Evolutionary conservation across 2,797 vertebrate species (phyloP).

Genomic region (Scolopax bukidnonensis): DNA sequence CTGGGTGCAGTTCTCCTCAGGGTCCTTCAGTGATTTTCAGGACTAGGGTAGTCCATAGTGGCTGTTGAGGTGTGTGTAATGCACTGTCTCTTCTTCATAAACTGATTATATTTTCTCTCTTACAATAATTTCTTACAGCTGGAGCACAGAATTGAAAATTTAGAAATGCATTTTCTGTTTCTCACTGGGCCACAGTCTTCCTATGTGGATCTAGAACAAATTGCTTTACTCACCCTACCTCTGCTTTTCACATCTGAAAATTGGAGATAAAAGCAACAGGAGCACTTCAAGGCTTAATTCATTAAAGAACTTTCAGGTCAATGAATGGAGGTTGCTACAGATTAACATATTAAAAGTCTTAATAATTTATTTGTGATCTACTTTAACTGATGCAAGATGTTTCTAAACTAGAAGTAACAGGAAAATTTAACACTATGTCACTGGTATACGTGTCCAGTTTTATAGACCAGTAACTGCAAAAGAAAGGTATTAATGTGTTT

Average conservation of each 20-base stretch:
- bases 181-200: constrained; percentile 13
- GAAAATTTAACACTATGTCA: constrained; percentile 1
- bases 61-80: not conserved
- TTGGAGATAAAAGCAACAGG: constrained; percentile 46
- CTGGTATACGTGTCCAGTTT: not conserved
- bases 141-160: constrained; percentile 12
- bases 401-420: constrained; percentile 30
- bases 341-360: constrained; percentile 37
- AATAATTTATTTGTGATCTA: constrained; percentile 30
- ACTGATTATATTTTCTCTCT: not conserved
- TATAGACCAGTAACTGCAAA: not conserved
- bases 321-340: not conserved
- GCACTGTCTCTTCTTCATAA: not conserved
- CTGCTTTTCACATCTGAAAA: constrained; percentile 36
- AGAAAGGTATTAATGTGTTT: not conserved
- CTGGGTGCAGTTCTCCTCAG: not conserved
- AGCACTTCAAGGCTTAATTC: constrained; percentile 48
- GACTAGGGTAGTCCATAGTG: not conserved
- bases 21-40: not conserved
- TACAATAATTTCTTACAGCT: not conserved
- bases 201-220: constrained; percentile 21
- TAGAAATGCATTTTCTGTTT: not conserved
- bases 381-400: constrained; percentile 8
- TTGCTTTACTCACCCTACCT: constrained; percentile 38
- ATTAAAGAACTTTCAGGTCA: constrained; percentile 46